Base-by-base conservation (phyloP, 2,888 invertebrate species). In the Mesochorus sp. region DNA sequence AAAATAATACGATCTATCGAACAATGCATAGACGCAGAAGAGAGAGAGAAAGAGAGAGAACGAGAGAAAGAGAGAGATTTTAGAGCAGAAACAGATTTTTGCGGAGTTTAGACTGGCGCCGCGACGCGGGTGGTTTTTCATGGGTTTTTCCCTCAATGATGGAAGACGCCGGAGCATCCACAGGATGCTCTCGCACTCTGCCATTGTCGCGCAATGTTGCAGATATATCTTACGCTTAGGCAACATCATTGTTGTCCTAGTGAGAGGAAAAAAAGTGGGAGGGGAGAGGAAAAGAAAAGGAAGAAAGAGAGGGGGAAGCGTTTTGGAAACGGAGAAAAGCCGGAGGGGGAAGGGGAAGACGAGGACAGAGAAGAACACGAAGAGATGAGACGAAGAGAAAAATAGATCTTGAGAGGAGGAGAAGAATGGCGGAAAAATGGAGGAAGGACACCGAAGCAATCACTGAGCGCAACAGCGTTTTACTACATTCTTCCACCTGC, bases 111-210 rank as follows among this genome's bases (percentile, higher is more conserved):
- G 84, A 84, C 81, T 78, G 81, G 81, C 82, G 81, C 81, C 80
- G 71, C 84, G 61, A 84, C 81, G 84, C 84, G 86, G 86, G 86
- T 86, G 87, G 86, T 70, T 82, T 76, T 72, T 53, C 53, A 71
- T 66, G 47, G 72, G 37, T 44, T 70, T n/a, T n/a, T 28, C 19
- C n/a, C 66, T 31, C 44, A 37, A 53, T 24, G 59, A 70, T 70
- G 61, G 19, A 51, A 14, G 51, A n/a, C 24, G 39, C n/a, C 31
- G 55, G 10, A 14, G 12, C n/a, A n/a, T n/a, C n/a, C n/a, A 34
- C 24, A 34, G 34, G 19, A 42, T 55, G 19, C 26, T 21, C 44
- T 57, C 64, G 64, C 49, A 78, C 57, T 76, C 31, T 34, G 24
- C 80, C 80, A 83, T 84, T 84, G 84, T 85, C 64, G 47, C 31